Base-by-base conservation (phyloP, 2,888 invertebrate species). In the Sphecodes monilicornis region DNA sequence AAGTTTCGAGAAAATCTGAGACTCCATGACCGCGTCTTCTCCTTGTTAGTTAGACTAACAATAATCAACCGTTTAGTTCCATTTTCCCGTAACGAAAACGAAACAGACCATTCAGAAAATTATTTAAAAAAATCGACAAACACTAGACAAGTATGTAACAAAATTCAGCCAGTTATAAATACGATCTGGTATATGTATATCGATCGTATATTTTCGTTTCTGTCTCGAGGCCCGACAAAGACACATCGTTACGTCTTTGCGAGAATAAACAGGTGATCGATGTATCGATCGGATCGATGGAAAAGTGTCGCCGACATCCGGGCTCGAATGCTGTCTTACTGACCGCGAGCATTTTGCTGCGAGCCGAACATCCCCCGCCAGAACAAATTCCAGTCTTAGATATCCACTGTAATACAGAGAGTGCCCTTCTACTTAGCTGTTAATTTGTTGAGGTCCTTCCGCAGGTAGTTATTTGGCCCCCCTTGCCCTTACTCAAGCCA, bases 291-390 rank as follows among this genome's bases (percentile, higher is more conserved):
- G 74, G 46, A 39, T 8, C 13, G 39, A 64, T 43, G 66, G 76
- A 36, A 85, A 57, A 43, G 69, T 79, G 78, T 86, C 78, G 88
- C 84, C 79, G 76, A 64, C 76, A 78, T 82, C 68, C 74, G 84
- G 78, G 46, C 76, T 57, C 74, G 82, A 87, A 88, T 87, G 87
- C 89, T 90, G 90, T 88, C 82, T 87, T 79, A 87, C 82, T 85
- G 88, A 85, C 91, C 94, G 94, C 89, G 94, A 93, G 94, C 94
- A 94, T 94, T 93, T 93, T 93, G 94, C 91, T 92, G 90, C 93
- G 92, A 92, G 86, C 87, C 90, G 90, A 90, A 72, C 85, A 86
- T 77, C 77, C 83, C 86, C 83, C 90, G 89, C 90, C 90, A 90
- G 87, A 91, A 26, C 78, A 85, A 88, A 85, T 87, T 90, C 90